Evolutionary conservation across 2,888 invertebrate species (phyloP).

Genomic region (Dolomedes plantarius): DNA sequence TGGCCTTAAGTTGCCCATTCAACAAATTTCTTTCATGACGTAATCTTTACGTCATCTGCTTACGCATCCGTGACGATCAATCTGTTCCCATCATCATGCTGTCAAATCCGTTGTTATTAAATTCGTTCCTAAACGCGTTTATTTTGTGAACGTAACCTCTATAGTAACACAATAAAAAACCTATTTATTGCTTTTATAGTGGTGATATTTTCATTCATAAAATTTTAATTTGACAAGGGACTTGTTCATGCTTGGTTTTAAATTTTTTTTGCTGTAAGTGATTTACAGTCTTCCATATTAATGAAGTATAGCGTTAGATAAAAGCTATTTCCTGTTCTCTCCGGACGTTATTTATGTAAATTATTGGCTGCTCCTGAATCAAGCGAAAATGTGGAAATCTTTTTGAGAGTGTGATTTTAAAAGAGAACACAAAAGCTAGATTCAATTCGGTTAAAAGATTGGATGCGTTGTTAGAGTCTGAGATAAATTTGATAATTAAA

Average conservation of each 20-base stretch:
- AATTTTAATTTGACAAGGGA: not conserved
- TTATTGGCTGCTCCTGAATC: not conserved
- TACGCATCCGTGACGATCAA: slow-evolving; percentile 2
- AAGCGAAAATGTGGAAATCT: too few species aligned
- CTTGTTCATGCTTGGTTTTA: not conserved
- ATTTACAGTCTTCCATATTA: not conserved
- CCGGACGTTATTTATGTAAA: not conserved
- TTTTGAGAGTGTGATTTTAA: too few species aligned
- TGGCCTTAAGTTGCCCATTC: not conserved
- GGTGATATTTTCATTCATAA: not conserved
- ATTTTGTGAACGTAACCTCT: not conserved
- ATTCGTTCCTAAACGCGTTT: not conserved
- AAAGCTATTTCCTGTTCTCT: not conserved
- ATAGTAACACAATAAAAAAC: not conserved
- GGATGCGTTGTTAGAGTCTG: too few species aligned
- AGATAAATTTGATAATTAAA: too few species aligned
- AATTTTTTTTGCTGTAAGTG: not conserved
- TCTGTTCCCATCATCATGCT: slow-evolving; percentile 3
- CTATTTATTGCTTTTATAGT: not conserved
- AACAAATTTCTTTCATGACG: not conserved
- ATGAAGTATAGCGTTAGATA: not conserved
- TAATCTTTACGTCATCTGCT: not conserved
- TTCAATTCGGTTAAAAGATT: too few species aligned
- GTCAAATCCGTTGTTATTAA: not conserved
- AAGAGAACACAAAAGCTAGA: too few species aligned